Base-by-base conservation (phyloP, 2,888 invertebrate genomes). In the Aelia acuminata region DNA sequence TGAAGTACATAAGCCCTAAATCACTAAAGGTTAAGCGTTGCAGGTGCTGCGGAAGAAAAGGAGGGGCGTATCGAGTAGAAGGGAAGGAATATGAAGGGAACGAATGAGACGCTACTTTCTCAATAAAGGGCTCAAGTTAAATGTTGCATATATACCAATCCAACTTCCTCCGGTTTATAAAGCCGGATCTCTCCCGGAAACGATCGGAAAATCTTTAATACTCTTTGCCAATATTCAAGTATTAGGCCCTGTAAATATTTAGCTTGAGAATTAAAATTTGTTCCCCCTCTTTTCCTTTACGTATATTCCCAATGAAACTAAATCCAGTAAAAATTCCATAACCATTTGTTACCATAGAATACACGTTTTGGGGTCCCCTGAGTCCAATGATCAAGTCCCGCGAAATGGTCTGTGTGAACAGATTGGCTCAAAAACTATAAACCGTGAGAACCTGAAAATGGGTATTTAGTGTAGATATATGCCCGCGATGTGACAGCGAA, bases 101-200 rank as follows among this genome's bases (percentile, higher is more conserved):
- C 49, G 49, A 49, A 5, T 7, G 53, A 2, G 63, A 26, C 63
- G 63, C 31, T 63, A 3, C 63, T 31, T 63, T 63, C n/a, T n/a
- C 63, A 63, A 63, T 63, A 63, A 57, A 63, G 63, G 63, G 63
- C 31, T 63, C 63, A 63, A 63, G 63, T 63, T 63, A 63, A 63
- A 63, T 31, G 63, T 63, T 63, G 13, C 63, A 63, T 63, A 63
- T 63, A 31, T 63, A 63, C 63, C 63, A 31, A 63, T 1, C 63
- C 63, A 63, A 13, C 63, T 63, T 63, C 63, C 63, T 63, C 63
- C 63, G 53, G 13, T 63, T 63, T 63, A 63, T 63, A 63, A 63
- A 63, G 31, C 31, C 26, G 2, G n/a, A 31, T 18, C 63, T 5
- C 63, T 13, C 1, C 15, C 13, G 15, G 63, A 31, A 26, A 13